These are phyloP conservation scores for Catharus bicknelli DNA, from an alignment of 2,113 vertebrate genomes.

Conservation along the genomic window DNA sequence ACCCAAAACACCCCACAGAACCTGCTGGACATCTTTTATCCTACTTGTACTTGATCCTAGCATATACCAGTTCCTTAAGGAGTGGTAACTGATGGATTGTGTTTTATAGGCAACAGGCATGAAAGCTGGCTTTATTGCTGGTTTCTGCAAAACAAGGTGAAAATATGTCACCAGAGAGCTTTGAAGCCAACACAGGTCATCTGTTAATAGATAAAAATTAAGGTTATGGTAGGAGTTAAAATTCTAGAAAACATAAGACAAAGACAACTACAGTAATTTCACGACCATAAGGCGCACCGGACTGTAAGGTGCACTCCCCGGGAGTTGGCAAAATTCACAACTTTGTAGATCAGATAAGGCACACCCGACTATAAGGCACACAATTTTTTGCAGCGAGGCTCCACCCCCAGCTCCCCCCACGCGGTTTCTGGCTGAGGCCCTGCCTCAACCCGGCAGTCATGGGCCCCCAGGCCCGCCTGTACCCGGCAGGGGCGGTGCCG, in stretches of 20 bases:
- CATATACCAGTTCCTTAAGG: background rate
- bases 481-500: too few species aligned
- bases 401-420: too few species aligned
- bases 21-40: background rate
- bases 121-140: background rate
- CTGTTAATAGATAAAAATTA: background rate
- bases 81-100: background rate
- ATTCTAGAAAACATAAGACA: background rate
- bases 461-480: too few species aligned
- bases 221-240: background rate
- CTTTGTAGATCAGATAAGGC: too few species aligned
- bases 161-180: background rate
- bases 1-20: background rate
- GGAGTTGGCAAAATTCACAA: too few species aligned
- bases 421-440: too few species aligned
- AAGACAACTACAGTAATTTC: background rate
- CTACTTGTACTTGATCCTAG: too few species aligned
- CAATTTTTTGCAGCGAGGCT: too few species aligned
- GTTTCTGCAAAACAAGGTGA: background rate
- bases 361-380: too few species aligned
- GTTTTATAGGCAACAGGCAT: rapidly evolving
- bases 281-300: too few species aligned
- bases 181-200: background rate
- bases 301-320: too few species aligned
- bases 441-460: too few species aligned